Base-by-base conservation (phyloP, 1,140 invertebrate species). In the Lerema accius region DNA sequence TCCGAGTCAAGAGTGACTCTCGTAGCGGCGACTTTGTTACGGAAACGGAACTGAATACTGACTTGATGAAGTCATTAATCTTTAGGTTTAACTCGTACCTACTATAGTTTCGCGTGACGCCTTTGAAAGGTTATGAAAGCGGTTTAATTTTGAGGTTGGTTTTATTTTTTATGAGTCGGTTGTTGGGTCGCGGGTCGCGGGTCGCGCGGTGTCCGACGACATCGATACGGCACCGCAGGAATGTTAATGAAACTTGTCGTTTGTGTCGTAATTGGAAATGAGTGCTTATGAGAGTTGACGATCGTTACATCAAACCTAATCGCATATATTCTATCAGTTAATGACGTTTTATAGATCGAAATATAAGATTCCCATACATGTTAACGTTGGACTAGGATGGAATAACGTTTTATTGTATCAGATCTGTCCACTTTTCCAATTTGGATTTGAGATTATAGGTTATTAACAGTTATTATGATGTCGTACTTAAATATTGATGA, bases 261-360 rank as follows among this genome's bases (percentile, higher is more conserved):
- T 64, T 59, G 26, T 59, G 28, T 23, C 1, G 39, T 69, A 69
- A 69, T 69, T 64, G 53, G 62, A 53, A 65, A 65, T 60, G 39
- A 43, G 50, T 39, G 43, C 28, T 59, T 59, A 60, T 45, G 43
- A 62, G 50, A 48, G 40, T 59, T 46, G 56, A 50, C 45, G 48
- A 32, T 32, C 56, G 16, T 51, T 65, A 55, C 42, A 26, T 55
- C 17, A 37, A 43, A 42, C 40, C 42, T 19, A 50, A 49, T 48
- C 53, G 53, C 53, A 49, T 46, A 60, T 60, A 51, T 63, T 63
- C 39, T 56, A 61, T 37, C 43, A 62, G 60, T 63, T 69, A 65
- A 65, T 65, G 67, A 69, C 51, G 15, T 63, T 65, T 69, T 65
- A 69, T 69, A 65, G 67, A 69, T 69, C 62, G 55, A 35, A 59